A percentile compares a stretch with the other conserved stretches of the same genome.
These are phyloP conservation scores for Ammodytes dubius DNA, from an alignment of 2,113 vertebrate genomes.

Conservation along the genomic window DNA sequence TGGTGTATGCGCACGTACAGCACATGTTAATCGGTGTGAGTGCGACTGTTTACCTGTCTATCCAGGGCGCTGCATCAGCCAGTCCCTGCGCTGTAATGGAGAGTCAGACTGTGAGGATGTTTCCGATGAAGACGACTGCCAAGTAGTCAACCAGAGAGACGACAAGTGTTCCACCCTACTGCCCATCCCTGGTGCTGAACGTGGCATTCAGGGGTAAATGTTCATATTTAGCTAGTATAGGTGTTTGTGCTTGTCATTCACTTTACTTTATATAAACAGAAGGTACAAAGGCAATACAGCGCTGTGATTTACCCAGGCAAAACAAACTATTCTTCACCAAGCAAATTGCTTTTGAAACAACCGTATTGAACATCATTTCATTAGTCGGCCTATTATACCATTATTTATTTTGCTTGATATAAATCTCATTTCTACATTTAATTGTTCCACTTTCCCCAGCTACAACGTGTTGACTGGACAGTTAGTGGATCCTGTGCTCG, in stretches of 20 bases:
- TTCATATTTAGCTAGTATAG: background rate
- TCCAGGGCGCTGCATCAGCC: constrained; percentile 91
- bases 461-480: constrained; percentile 88
- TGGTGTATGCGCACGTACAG: background rate
- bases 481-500: constrained; percentile 81
- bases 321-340: background rate
- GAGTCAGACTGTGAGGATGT: constrained; percentile 88
- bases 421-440: background rate
- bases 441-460: constrained; percentile 74
- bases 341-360: background rate
- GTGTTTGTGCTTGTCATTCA: background rate
- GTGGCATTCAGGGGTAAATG: constrained; percentile 86
- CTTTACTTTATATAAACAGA: background rate
- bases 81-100: constrained; percentile 89
- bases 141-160: constrained; percentile 53
- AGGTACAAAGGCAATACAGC: background rate
- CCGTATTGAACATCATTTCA: background rate
- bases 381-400: background rate
- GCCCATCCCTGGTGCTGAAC: constrained; percentile 87
- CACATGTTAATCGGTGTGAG: background rate
- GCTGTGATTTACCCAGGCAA: no score
- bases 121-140: constrained; percentile 89
- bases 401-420: background rate
- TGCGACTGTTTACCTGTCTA: background rate
- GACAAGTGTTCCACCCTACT: constrained; percentile 85